phyloP scores from a whole-genome alignment of 2,113 vertebrate species.

The Oxyura jamaicensis region DNA sequence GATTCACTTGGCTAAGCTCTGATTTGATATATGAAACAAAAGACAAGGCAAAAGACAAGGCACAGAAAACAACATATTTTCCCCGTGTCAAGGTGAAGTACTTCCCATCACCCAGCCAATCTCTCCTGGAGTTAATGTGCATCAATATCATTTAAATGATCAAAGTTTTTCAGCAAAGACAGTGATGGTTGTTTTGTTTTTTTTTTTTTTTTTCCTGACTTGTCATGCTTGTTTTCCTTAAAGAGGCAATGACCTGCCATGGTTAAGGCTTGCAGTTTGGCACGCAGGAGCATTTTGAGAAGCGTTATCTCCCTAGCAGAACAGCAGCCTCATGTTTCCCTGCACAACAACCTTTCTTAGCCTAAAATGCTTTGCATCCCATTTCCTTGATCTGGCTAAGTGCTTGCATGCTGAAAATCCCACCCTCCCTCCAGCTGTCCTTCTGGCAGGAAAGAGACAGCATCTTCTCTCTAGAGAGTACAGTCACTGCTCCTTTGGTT shows the following conservation, averaged over 20 bases:
- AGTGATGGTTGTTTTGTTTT: neutral
- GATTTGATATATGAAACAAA: slow-evolving; percentile 42
- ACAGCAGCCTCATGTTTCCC: slow-evolving; percentile 65
- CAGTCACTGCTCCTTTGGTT: slow-evolving; percentile 71
- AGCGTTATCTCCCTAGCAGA: slow-evolving; percentile 39
- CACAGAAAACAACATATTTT: slow-evolving; percentile 13
- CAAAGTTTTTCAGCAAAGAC: slow-evolving; percentile 45
- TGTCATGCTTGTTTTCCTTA: slow-evolving; percentile 65
- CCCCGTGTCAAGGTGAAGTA: slow-evolving; percentile 39
- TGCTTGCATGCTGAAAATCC: slow-evolving; percentile 68
- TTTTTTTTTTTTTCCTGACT: slow-evolving; percentile 6
- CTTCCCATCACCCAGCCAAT: slow-evolving; percentile 11
- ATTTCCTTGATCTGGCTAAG: slow-evolving; percentile 70
- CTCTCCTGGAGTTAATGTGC: slow-evolving; percentile 9
- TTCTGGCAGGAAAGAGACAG: slow-evolving; percentile 65
- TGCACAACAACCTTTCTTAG: slow-evolving; percentile 64
- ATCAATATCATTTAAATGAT: slow-evolving; percentile 31
- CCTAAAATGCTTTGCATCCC: slow-evolving; percentile 71
- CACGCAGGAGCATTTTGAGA: slow-evolving; percentile 26
- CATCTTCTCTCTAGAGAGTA: slow-evolving; percentile 50
- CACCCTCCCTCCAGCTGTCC: slow-evolving; percentile 70
- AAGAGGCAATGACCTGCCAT: slow-evolving; percentile 34
- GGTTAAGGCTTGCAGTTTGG: slow-evolving; percentile 34
- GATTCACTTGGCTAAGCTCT: slow-evolving; percentile 52
- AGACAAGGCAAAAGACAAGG: slow-evolving; percentile 17